Percentiles rank a stretch among this genome's conserved stretches.
These are phyloP conservation scores for Heliconius cydno DNA, from an alignment of 2,888 invertebrate genomes.

Conservation along the genomic window DNA sequence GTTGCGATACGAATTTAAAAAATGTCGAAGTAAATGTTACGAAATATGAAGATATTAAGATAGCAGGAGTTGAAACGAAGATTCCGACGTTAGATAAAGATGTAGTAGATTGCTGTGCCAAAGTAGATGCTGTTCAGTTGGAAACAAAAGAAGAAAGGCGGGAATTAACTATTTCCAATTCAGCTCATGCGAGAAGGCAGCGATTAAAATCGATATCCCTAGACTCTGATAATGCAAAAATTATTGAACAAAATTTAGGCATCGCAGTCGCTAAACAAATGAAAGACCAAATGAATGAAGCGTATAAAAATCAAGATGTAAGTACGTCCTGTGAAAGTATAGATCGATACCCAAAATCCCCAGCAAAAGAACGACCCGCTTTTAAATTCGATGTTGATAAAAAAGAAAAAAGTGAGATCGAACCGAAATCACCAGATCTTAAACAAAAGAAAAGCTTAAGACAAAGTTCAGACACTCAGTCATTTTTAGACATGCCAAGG, in stretches of 20 bases:
- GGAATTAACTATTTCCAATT: slow-evolving; percentile 63
- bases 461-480: slow-evolving; percentile 76
- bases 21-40: slow-evolving; percentile 68
- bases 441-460: slow-evolving; percentile 69
- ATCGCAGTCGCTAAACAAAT: slow-evolving; percentile 81
- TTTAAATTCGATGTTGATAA: slow-evolving; percentile 75
- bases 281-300: slow-evolving; percentile 80
- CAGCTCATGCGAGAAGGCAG: slow-evolving; percentile 76
- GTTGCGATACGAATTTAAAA: slow-evolving; percentile 76
- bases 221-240: slow-evolving; percentile 83
- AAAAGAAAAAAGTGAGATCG: slow-evolving; percentile 60
- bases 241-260: slow-evolving; percentile 83
- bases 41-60: slow-evolving; percentile 66
- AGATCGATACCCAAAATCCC: slow-evolving; percentile 67
- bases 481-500: slow-evolving; percentile 80
- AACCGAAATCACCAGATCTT: slow-evolving; percentile 68
- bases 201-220: slow-evolving; percentile 82
- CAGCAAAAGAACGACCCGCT: slow-evolving; percentile 64
- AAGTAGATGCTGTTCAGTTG: slow-evolving; percentile 65
- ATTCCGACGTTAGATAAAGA: slow-evolving; percentile 58
- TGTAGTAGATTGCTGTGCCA: slow-evolving; percentile 75
- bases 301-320: slow-evolving; percentile 72
- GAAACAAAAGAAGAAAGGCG: slow-evolving; percentile 64
- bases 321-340: slow-evolving; percentile 76
- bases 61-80: slow-evolving; percentile 48